A percentile compares a stretch with the other conserved stretches of the same genome.
These are phyloP conservation scores for Henricia sp. DNA, from an alignment of 53 echinoderm and acorn worm species.

Conservation along the genomic window DNA sequence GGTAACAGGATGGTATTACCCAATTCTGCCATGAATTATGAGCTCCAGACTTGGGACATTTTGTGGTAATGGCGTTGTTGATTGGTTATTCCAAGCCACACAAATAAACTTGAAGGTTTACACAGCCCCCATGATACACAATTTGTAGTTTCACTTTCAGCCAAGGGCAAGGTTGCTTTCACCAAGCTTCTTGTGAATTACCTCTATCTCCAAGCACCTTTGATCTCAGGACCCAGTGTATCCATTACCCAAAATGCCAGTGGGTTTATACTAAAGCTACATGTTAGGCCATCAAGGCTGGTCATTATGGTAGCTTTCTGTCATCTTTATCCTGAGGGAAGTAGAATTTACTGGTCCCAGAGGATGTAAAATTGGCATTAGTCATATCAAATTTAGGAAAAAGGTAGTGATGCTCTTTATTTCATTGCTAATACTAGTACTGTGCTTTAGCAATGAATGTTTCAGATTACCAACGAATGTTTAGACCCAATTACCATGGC, in stretches of 20 bases:
- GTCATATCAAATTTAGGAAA: too few species aligned
- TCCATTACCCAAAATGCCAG: constrained; percentile 24
- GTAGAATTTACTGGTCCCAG: too few species aligned
- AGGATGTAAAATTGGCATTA: too few species aligned
- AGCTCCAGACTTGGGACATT: too few species aligned
- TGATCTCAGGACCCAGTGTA: background rate
- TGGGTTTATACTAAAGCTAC: constrained; percentile 8
- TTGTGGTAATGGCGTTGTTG: background rate
- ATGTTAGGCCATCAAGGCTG: background rate
- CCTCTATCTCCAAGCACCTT: constrained; percentile 1
- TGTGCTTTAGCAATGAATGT: too few species aligned
- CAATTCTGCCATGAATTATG: too few species aligned
- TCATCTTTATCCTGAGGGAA: constrained; percentile 20
- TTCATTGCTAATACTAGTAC: too few species aligned
- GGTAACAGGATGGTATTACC: too few species aligned
- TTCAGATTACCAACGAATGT: too few species aligned
- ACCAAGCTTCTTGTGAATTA: background rate
- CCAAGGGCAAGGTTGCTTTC: background rate
- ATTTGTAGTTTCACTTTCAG: constrained; percentile 39
- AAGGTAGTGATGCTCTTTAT: too few species aligned
- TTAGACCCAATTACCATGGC: too few species aligned
- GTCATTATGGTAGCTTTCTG: constrained; percentile 40
- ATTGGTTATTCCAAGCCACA: constrained; percentile 4
- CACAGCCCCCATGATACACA: constrained; percentile 10
- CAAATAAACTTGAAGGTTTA: background rate